These are phyloP conservation scores for Acrobasis suavella DNA, from an alignment of 2,888 invertebrate species.

Conservation along the genomic window DNA sequence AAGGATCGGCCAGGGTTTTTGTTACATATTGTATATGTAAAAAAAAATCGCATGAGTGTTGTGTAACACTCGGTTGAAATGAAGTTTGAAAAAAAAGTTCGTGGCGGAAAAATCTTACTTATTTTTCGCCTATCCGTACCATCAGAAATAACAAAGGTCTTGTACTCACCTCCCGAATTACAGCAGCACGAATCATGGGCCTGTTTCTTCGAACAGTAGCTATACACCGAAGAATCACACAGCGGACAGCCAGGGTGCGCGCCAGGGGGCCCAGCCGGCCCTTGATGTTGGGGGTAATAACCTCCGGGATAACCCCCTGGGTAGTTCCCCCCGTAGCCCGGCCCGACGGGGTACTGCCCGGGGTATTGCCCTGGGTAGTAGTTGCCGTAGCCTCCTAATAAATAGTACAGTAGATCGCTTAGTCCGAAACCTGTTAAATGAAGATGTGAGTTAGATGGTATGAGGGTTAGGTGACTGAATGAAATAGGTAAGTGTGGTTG, in stretches of 20 bases:
- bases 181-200: slow-evolving; percentile 91
- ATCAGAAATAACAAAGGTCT: no score
- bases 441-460: slow-evolving; percentile 43
- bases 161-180: slow-evolving; percentile 69
- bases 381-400: slow-evolving; percentile 51
- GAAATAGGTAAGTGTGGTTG: background rate
- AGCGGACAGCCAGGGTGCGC: slow-evolving; percentile 85
- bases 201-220: slow-evolving; percentile 89
- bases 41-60: no score
- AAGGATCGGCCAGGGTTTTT: no score
- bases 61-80: no score
- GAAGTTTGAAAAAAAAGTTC: no score
- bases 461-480: slow-evolving; percentile 38
- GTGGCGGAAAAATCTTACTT: no score
- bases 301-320: slow-evolving; percentile 36
- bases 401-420: slow-evolving; percentile 75
- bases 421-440: slow-evolving; percentile 73
- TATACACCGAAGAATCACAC: slow-evolving; percentile 89
- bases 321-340: slow-evolving; percentile 44
- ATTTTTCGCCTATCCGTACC: no score
- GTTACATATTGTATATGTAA: no score
- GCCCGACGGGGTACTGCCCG: slow-evolving; percentile 38
- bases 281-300: slow-evolving; percentile 37
- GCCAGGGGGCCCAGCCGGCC: slow-evolving; percentile 65
- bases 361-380: slow-evolving; percentile 42